Base-by-base conservation (phyloP, 2,888 invertebrate species). In the Rhingia campestris region DNA sequence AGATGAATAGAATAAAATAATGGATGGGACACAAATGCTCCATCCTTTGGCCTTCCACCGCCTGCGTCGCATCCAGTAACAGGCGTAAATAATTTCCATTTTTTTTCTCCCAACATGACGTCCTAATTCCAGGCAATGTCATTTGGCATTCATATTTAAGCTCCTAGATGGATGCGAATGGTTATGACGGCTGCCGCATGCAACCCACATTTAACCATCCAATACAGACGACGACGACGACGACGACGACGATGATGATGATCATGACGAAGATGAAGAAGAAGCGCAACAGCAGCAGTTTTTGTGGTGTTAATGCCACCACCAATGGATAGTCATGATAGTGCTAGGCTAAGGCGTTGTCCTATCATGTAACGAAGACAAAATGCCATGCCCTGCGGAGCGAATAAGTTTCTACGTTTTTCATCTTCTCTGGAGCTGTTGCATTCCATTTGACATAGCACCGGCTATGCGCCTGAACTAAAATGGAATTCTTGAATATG, bases 71-170 rank as follows among this genome's bases (percentile, higher is more conserved):
- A 47, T 32, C 63, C 56, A 30, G 41, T 30, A 66, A 54, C 73
- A 67, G 63, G 67, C 73, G 79, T 73, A 73, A 82, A 82, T 82
- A 82, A 82, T 73, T 73, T 82, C 58, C 66, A 63, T 73, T 82
- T 82, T 82, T 79, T 73, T 82, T 82, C 79, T 79, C 67, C 54
- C 64, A 79, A 79, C 79, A 82, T 63, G 82, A 82, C 82, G 69
- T 82, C 63, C 66, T 77, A 77, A 77, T 81, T 77, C 77, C 77
- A 81, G 66, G 81, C 76, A 72, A 72, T 59, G 70, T 64, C 75
- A 76, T 70, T 81, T 76, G 58, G 61, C 77, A 81, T 81, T 81
- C 77, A 72, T 77, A 77, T 79, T 79, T 69, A 82, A 82, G 67
- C 73, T 73, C 56, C 39, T 39, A 67, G 73, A 79, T 79, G 63